Base-by-base conservation (phyloP, 1,140 invertebrate species). In the Cydia fagiglandana region DNA sequence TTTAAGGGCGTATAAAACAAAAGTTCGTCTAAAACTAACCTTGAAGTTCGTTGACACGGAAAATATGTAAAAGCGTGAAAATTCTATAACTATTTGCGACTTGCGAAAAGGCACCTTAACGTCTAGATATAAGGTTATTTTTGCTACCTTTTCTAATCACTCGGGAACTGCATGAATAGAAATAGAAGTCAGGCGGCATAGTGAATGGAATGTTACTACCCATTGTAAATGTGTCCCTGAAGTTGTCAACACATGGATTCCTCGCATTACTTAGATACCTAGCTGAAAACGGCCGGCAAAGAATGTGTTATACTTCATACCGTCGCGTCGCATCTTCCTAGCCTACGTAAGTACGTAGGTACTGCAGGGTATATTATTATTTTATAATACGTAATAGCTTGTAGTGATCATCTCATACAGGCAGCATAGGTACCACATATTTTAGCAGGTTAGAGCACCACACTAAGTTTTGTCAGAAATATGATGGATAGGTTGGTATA, bases 1-100 rank as follows among this genome's bases (percentile, higher is more conserved):
- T 68, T n/a, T 68, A 68, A 68, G 64, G 30, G 64, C 64, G 28
- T 30, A 34, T n/a, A 34, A 30, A 68, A 68, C 64, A n/a, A 34
- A n/a, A 30, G 12, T 68, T 73, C 9, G 41, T 10, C 13, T 73
- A 45, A 73, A 68, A 13, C 28, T 34, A 68, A 34, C 64, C 64
- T 68, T 68, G 30, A 68, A 34, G 28, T 30, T 68, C 10, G 28
- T 34, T 68, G 64, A 68, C 64, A 38, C 34, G 30, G 30, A n/a
- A 7, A 68, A 68, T n/a, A 12, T 30, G 73, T 73, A 50, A 47
- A 50, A 50, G 17, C 73, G 47, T 50, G 24, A 28, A 53, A 73
- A 53, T 41, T 50, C n/a, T 24, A 38, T 12, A 15, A 73, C 50
- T 47, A 73, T 7, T 17, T 20, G 17, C 53, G 15, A 17, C 12